Evolutionary conservation across 2,113 vertebrate genomes (phyloP).

Genomic region (Pollachius pollachius): DNA sequence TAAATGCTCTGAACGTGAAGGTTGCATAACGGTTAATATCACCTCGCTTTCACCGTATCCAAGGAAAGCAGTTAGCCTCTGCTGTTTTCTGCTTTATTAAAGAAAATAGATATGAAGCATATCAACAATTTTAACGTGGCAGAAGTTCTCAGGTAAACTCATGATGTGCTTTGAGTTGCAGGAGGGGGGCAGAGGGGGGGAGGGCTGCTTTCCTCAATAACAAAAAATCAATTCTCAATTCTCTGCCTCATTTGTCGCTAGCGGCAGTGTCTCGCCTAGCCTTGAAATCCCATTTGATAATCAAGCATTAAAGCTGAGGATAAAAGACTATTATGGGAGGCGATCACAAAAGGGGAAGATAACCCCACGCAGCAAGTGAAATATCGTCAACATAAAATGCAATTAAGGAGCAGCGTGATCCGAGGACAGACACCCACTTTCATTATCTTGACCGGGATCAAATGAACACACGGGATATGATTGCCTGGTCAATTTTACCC

Average conservation of each 20-base stretch:
- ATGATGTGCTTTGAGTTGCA: constrained; percentile 3
- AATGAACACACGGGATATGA: too few species aligned
- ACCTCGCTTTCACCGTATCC: too few species aligned
- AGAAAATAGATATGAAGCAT: too few species aligned
- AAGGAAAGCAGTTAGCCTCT: too few species aligned
- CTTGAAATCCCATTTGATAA: constrained; percentile 71
- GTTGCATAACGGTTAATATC: too few species aligned
- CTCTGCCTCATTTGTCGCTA: constrained; percentile 59
- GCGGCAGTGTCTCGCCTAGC: constrained; percentile 40
- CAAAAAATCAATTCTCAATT: constrained; percentile 65
- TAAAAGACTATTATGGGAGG: constrained; percentile 64
- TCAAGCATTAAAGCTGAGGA: constrained; percentile 56
- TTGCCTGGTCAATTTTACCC: too few species aligned
- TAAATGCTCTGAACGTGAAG: too few species aligned
- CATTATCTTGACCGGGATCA: constrained; percentile 21
- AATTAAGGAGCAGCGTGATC: constrained; percentile 34
- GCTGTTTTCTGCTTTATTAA: too few species aligned
- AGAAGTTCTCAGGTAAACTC: constrained; percentile 37
- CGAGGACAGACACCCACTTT: constrained; percentile 38
- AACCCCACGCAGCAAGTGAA: constrained; percentile 66
- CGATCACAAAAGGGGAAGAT: constrained; percentile 56
- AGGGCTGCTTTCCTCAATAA: constrained; percentile 47
- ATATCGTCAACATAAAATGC: constrained; percentile 54
- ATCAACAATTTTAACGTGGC: too few species aligned
- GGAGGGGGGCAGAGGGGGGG: neutral